Percentiles rank a stretch among this genome's conserved stretches.
Conservation (phyloP, 2,113 vertebrate genomes). For the Polyodon spathula region DNA sequence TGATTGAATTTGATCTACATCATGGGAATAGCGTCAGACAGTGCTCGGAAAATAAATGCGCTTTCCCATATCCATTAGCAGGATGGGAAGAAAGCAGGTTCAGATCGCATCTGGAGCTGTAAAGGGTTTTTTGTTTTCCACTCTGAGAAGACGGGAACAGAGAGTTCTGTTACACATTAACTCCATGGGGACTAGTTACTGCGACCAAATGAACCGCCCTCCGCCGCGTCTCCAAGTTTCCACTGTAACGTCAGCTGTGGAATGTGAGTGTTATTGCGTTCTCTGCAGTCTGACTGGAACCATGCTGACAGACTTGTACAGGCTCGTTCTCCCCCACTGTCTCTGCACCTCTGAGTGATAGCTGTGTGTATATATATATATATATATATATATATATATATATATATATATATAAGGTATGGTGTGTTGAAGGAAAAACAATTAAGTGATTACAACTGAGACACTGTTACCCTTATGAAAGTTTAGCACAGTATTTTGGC, state of each 20-base stretch:
- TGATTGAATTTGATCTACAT: no score
- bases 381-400: no score
- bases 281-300: slow-evolving; percentile 2
- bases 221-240: background rate
- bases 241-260: slow-evolving; percentile 12
- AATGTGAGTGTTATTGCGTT: slow-evolving; percentile 7
- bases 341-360: background rate
- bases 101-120: background rate
- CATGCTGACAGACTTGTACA: slow-evolving; percentile 2
- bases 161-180: slow-evolving; percentile 10
- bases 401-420: no score
- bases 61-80: slow-evolving; percentile 2
- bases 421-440: no score
- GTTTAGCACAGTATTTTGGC: no score
- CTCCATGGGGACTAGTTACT: slow-evolving; percentile 8
- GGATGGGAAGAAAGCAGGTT: background rate
- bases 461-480: no score
- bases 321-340: background rate
- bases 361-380: no score
- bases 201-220: slow-evolving; percentile 5
- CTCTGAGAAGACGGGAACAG: background rate
- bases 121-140: background rate
- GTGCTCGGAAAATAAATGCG: background rate
- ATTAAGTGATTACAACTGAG: no score
- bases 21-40: background rate